These are phyloP conservation scores for Sepioteuthis lessoniana DNA, from an alignment of 2,888 invertebrate genomes.

Conservation along the genomic window DNA sequence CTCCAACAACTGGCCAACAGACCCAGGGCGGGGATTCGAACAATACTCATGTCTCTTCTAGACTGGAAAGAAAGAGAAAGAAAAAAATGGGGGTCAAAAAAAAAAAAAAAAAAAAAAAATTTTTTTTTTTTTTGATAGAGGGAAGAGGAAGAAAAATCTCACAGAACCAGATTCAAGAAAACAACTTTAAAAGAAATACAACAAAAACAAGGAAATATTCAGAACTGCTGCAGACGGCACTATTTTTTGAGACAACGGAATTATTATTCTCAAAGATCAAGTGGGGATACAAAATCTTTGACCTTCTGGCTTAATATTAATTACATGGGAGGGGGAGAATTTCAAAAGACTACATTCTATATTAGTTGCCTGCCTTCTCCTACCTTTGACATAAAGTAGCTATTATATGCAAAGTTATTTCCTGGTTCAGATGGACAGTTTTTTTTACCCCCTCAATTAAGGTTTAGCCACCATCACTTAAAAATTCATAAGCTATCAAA, in stretches of 20 bases:
- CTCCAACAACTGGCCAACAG: background rate
- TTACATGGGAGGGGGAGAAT: background rate
- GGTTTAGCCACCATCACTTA: too few relatives aligned
- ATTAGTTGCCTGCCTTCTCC: background rate
- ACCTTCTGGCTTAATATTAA: background rate
- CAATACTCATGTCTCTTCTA: constrained; percentile 33
- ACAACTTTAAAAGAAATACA: background rate
- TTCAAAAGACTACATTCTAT: background rate
- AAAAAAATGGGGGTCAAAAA: background rate
- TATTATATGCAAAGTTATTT: too few relatives aligned
- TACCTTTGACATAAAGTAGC: background rate
- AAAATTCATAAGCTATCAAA: too few relatives aligned
- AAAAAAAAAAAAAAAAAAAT: background rate
- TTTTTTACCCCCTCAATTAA: too few relatives aligned
- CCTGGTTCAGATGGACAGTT: too few relatives aligned
- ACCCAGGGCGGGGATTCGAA: constrained; percentile 33
- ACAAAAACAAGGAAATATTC: background rate
- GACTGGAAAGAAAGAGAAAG: constrained; percentile 21
- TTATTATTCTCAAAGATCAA: background rate
- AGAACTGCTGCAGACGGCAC: background rate
- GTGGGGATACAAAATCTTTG: background rate
- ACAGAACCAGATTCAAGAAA: background rate
- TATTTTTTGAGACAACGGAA: background rate
- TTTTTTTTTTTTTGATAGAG: background rate
- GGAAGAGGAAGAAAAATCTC: background rate